phyloP scores from a whole-genome alignment of 92 coral and sea anemone species.

The Palythoa grandiflora region DNA sequence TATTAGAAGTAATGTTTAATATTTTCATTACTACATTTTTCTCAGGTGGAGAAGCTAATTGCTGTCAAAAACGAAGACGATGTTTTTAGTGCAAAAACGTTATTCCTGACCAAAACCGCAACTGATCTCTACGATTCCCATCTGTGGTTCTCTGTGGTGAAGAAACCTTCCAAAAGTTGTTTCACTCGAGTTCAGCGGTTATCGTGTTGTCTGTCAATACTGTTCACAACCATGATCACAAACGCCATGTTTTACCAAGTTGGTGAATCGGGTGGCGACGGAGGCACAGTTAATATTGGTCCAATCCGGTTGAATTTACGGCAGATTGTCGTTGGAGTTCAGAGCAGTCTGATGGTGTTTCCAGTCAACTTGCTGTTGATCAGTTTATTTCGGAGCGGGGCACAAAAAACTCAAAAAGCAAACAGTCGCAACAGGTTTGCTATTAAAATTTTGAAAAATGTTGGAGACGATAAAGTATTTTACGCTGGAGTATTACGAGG shows the following conservation, averaged over 20 bases:
- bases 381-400: constrained; percentile 73
- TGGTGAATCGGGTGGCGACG: constrained; percentile 53
- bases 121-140: constrained; percentile 89
- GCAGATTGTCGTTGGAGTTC: constrained; percentile 84
- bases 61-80: constrained; percentile 63
- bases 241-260: constrained; percentile 93
- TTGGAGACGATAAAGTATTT: neutral
- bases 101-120: constrained; percentile 74
- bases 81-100: constrained; percentile 63
- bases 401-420: neutral
- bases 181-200: constrained; percentile 93
- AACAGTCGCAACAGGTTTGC: constrained; percentile 11
- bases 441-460: neutral
- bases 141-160: constrained; percentile 90
- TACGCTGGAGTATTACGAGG: too few relatives aligned
- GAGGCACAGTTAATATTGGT: constrained; percentile 71
- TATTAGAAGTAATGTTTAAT: neutral
- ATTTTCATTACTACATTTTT: neutral
- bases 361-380: constrained; percentile 80
- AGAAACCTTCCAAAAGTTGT: constrained; percentile 81
- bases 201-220: constrained; percentile 84
- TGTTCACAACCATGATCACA: constrained; percentile 88
- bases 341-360: constrained; percentile 85
- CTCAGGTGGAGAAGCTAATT: constrained; percentile 53
- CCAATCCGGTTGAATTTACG: constrained; percentile 76